Evolutionary conservation across 2,113 vertebrate species (phyloP), one percentile per base, ranked within the genome.

Genomic region (Otus sunia): DNA sequence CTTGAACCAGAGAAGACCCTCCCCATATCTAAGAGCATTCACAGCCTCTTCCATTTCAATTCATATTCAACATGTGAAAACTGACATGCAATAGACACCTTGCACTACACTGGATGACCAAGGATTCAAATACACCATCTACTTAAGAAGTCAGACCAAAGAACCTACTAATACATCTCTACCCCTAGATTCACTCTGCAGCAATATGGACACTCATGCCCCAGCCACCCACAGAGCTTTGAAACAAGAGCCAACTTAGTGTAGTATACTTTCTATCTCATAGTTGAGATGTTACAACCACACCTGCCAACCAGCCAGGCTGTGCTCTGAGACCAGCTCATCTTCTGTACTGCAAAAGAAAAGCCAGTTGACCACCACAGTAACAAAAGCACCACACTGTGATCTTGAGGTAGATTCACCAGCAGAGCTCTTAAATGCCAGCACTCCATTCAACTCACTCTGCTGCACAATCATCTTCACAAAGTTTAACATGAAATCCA

Each of bases 201-300:
- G 56, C 29, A 67, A 37, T 7, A 67, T 0, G 4, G 37, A 52
- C 60, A 82, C 1, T 0, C 7, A 18, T 3, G 14, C 32, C 23
- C 56, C 41, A 85, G 73, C n/a, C 85, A 56, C 29, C 5, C 49
- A 21, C 15, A 37, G 11, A 52, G 8, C 27, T 52, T 19, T 53
- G 22, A 17, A 79, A 86, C 25, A 55, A 72, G 36, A 82, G 20
- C 15, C 86, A 85, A 56, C 14, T 41, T 4, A 13, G 11, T 5
- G 10, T 1, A 69, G 30, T 4, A 21, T 13, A 41, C 43, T 43
- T 62, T 81, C 19, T 52, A 8, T 23, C 27, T 79, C 20, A 4
- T 26, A 52, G 22, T 52, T 32, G 30, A 60, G 49, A 21, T 2
- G 4, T 41, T 89, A 71, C 26, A 85, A 6, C 18, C 21, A 13